phyloP scores from a whole-genome alignment of 1,140 invertebrate genomes.

The Oryzaephilus surinamensis region DNA sequence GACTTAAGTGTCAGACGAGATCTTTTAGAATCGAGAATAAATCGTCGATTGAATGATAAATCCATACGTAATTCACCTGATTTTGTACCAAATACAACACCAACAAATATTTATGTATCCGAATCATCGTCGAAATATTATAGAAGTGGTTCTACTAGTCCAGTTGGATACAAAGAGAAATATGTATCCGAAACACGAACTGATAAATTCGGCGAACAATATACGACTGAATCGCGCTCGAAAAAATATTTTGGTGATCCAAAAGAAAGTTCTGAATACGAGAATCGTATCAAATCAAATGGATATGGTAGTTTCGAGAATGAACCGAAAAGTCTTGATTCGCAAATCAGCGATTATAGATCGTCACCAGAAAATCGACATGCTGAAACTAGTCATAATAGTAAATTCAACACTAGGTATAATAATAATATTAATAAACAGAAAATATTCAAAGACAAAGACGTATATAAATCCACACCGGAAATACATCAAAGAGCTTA shows the following conservation, averaged over 20 bases:
- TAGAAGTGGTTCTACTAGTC: conserved; percentile 35
- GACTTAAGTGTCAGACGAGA: conserved; percentile 61
- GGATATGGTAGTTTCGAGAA: conserved; percentile 38
- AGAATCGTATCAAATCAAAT: conserved; percentile 15
- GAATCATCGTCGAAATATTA: conserved; percentile 42
- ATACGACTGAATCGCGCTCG: conserved; percentile 43
- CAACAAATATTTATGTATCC: conserved; percentile 41
- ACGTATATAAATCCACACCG: conserved; percentile 45
- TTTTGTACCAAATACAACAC: conserved; percentile 37
- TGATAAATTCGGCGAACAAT: conserved; percentile 42
- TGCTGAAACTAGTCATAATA: conserved; percentile 43
- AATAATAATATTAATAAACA: conserved; percentile 35
- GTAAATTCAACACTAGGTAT: conserved; percentile 35
- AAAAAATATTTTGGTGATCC: conserved; percentile 38
- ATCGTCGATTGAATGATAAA: conserved; percentile 43
- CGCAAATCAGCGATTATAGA: conserved; percentile 44
- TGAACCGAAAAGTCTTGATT: conserved; percentile 53
- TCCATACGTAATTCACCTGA: conserved; percentile 42
- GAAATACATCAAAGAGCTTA: conserved; percentile 40
- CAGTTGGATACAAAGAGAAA: conserved; percentile 37
- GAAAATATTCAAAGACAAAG: conserved; percentile 40
- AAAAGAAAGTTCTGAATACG: conserved; percentile 15
- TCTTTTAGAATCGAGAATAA: conserved; percentile 60
- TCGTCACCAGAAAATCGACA: conserved; percentile 46
- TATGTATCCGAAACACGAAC: conserved; percentile 43